Base-by-base conservation (phyloP, 1,140 invertebrate genomes). In the Archivesica marissinica region DNA sequence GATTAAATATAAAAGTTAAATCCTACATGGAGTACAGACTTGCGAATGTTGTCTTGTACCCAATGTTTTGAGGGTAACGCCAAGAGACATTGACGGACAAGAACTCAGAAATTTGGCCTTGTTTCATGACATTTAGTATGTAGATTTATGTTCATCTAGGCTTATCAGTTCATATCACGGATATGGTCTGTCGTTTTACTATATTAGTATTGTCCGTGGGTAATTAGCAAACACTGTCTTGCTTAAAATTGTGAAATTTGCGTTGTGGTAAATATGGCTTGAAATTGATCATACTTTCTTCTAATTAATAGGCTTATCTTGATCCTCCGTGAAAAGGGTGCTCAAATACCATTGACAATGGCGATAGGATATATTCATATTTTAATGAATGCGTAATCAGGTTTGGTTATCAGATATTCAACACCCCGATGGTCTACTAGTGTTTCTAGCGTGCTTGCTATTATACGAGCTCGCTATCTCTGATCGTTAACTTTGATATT, bases 251-350 rank as follows among this genome's bases (percentile, higher is more conserved):
- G 59, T 64, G 59, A 64, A 64, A 35, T 64, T 64, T 64, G 59
- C 59, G 59, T 30, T 64, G 52, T 41, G 39, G 77, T 79, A 50
- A 66, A 66, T 35, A 35, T 33, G 77, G n/a, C 68, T 59, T 79
- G 61, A 79, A 79, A 79, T 66, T n/a, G 61, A 66, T 64, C 59
- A 68, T n/a, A 79, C 56, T 66, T 64, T 64, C 38, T 61, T 59
- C 59, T 64, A 64, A 79, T 79, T 79, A 79, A 79, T 64, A n/a
- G 25, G 20, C 77, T 79, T 66, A 79, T 79, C 77, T 79, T 33
- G 56, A 68, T 79, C 54, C 6, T 0, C 1, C 23, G 39, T 79
- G 77, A 79, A 79, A 68, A 68, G 77, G 47, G 20, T 56, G 35
- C 38, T 79, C 44, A 41, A 66, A 47, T 39, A 50, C 17, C n/a